Percentiles rank a stretch among this genome's conserved stretches.
Conservation (phyloP, 1,140 invertebrate genomes). For the Drosophila micromelanica region DNA sequence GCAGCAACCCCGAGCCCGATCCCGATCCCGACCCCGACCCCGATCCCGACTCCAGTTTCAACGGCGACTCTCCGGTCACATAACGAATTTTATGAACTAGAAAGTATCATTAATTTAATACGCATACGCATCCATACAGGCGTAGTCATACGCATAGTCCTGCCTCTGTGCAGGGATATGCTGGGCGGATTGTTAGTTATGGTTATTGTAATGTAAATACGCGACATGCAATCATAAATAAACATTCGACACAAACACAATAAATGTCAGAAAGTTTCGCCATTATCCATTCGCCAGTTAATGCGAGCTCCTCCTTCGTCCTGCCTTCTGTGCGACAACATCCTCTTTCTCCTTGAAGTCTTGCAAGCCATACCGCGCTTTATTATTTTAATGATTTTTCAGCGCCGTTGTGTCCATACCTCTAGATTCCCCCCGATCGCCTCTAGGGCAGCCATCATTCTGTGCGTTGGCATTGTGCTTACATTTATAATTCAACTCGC, state of each 20-base stretch:
- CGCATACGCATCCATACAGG: constrained; percentile 57
- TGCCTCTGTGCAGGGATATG: constrained; percentile 17
- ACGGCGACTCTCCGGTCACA: constrained; percentile 26
- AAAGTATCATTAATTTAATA: constrained; percentile 84
- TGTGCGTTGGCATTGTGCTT: constrained; percentile 62
- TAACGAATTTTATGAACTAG: constrained; percentile 84
- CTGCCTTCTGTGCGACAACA: constrained; percentile 33
- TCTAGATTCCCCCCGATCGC: constrained; percentile 28
- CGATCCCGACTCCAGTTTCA: constrained; percentile 9
- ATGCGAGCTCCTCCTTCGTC: constrained; percentile 42
- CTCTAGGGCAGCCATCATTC: constrained; percentile 1
- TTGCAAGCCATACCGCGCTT: constrained; percentile 58
- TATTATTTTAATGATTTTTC: constrained; percentile 81
- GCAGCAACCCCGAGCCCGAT: constrained; percentile 23
- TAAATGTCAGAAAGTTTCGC: constrained; percentile 81
- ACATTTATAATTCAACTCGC: constrained; percentile 81
- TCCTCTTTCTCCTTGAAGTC: constrained; percentile 45
- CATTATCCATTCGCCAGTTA: constrained; percentile 76
- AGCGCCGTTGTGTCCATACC: constrained; percentile 55
- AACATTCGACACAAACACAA: constrained; percentile 83
- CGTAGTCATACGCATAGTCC: constrained; percentile 54
- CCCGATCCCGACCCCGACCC: constrained; percentile 10
- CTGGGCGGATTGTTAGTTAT: constrained; percentile 66
- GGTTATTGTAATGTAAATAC: constrained; percentile 81
- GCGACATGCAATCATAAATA: constrained; percentile 79